Percentiles rank a stretch among this genome's conserved stretches.
These are phyloP conservation scores for Girardinichthys multiradiatus DNA, from an alignment of 2,113 vertebrate genomes.

Conservation along the genomic window DNA sequence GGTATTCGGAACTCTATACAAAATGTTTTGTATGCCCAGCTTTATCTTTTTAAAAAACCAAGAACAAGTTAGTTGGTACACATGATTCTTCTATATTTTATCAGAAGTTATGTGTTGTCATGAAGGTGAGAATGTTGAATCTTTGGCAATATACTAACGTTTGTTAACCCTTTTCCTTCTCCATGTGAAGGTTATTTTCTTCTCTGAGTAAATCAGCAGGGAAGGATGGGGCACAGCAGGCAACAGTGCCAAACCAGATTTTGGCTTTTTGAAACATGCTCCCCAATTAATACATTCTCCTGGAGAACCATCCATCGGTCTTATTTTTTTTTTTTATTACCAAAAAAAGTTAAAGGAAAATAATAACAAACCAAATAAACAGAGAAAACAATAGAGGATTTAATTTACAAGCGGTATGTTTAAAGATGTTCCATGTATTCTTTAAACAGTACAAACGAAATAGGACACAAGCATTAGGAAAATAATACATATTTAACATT, in stretches of 20 bases:
- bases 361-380: too few relatives aligned
- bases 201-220: conserved; percentile 44
- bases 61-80: neutral
- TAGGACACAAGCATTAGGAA: neutral
- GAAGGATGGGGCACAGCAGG: conserved; percentile 52
- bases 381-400: too few relatives aligned
- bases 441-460: neutral
- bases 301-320: conserved; percentile 54
- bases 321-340: neutral
- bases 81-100: neutral
- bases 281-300: conserved; percentile 67
- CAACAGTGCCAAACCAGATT: conserved; percentile 35
- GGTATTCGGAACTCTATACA: conserved; percentile 14
- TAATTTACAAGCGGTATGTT: too few relatives aligned
- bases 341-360: neutral
- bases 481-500: neutral
- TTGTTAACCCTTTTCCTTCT: conserved; percentile 25
- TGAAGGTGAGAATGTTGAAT: conserved; percentile 22
- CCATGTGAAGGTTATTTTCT: conserved; percentile 63
- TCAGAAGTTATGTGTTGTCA: conserved; percentile 14
- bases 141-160: conserved; percentile 18
- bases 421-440: neutral
- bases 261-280: conserved; percentile 43
- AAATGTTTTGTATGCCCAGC: conserved; percentile 40
- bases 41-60: neutral